Percentiles rank a stretch among this genome's conserved stretches.
These are phyloP conservation scores for Astropecten irregularis DNA, from an alignment of 53 echinoderm and acorn worm genomes.

Conservation along the genomic window DNA sequence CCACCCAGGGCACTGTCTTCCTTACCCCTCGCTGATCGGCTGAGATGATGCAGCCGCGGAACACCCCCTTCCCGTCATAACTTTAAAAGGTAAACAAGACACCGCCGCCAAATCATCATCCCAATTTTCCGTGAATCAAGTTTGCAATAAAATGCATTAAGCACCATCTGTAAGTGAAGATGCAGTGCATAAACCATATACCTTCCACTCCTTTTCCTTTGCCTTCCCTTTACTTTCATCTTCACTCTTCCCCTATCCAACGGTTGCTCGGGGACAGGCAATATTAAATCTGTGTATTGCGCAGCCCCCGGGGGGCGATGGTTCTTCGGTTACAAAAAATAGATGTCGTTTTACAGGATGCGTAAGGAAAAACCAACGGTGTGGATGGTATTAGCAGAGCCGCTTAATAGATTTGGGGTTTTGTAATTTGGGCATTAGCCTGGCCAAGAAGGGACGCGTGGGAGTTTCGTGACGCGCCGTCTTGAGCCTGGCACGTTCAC, in stretches of 20 bases:
- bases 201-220: too few species aligned
- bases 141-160: conserved; percentile 58
- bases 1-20: conserved; percentile 8
- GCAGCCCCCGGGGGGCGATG: conserved; percentile 1
- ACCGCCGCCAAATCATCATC: conserved; percentile 55
- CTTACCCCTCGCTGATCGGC: conserved; percentile 2
- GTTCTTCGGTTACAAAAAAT: conserved; percentile 56
- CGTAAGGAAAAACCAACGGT: too few species aligned
- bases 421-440: conserved; percentile 56
- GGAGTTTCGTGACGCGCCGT: conserved; percentile 51
- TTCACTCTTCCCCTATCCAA: too few species aligned
- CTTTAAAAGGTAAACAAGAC: conserved; percentile 38
- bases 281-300: conserved; percentile 61
- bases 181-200: too few species aligned
- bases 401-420: conserved; percentile 46
- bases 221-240: too few species aligned
- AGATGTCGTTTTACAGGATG: conserved; percentile 38
- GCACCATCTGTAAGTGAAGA: conserved; percentile 56
- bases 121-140: conserved; percentile 56
- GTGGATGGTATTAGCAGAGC: conserved; percentile 21
- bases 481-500: conserved; percentile 9
- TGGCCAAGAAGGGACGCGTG: not conserved
- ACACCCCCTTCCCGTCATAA: conserved; percentile 11
- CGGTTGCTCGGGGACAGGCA: conserved; percentile 25
- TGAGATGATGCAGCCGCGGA: conserved; percentile 4